Base-by-base conservation (phyloP, 1,140 invertebrate genomes). In the Panonychus citri region DNA sequence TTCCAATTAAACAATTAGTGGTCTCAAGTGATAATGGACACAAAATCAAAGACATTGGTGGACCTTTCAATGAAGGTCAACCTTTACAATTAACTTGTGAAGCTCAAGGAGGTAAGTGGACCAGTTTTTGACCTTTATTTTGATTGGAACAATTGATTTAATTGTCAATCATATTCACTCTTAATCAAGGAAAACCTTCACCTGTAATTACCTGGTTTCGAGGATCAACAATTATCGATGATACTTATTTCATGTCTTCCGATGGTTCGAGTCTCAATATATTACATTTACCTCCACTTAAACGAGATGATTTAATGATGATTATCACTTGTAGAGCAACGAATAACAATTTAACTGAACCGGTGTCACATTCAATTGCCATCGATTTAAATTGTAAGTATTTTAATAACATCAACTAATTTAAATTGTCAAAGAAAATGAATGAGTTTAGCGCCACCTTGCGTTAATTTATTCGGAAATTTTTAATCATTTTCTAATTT, bases 361-460 rank as follows among this genome's bases (percentile, higher is more conserved):
- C 82, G 49, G 70, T 85, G 19, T 78, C 80, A 51, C 75, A 81
- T 8, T 80, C 81, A 21, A 79, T 89, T 25, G 79, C 81, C 64
- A 74, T 91, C 56, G 83, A 89, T 70, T 87, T 91, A 81, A 82
- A 83, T 67, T 79, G 83, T 86, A 74, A 81, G 82, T 82, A 60
- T 56, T 24, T 62, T 48, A 54, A 68, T 70, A 68, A 64, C 30
- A 34, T 5, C 4, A 34, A 12, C 30, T 5, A 34, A 34, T 4
- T 5, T 12, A 34, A 34, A 34, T 5, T 5, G 30, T 34, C 4
- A 34, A 34, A 34, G 12, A 5, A 12, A 34, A 34, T 5, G 4
- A 12, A 5, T 34, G 30, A 34, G 12, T 5, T 4, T 34, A 34
- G 12, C 30, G 4, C 30, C 30, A 34, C 12, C 30, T 34, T 5